phyloP scores from a whole-genome alignment of 2,888 invertebrate genomes.

The Lutraria lutraria region DNA sequence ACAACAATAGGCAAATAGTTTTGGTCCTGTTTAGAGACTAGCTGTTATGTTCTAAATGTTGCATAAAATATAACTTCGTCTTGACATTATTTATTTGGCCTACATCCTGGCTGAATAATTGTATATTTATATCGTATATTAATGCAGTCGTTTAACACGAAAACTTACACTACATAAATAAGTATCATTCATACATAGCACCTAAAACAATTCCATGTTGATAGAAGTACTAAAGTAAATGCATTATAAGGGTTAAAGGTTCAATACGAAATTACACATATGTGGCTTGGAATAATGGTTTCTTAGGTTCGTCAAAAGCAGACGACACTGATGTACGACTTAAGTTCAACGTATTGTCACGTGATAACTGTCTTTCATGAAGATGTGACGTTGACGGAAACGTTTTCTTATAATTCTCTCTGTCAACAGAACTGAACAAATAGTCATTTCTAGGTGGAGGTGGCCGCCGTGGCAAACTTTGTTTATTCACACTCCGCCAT shows the following conservation, averaged over 20 bases:
- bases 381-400: conserved; percentile 17
- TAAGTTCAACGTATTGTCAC: background rate
- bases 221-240: background rate
- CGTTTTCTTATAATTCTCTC: conserved; percentile 36
- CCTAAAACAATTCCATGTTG: background rate
- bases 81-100: background rate
- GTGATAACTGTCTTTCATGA: conserved; percentile 19
- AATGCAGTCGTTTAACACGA: background rate
- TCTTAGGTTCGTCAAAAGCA: conserved; percentile 49
- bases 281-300: conserved; percentile 61
- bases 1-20: background rate
- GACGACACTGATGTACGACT: conserved; percentile 42
- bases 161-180: background rate
- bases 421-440: conserved; percentile 50
- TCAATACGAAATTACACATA: conserved; percentile 47
- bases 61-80: background rate
- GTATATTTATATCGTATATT: background rate
- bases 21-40: background rate
- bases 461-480: conserved; percentile 48
- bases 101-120: background rate
- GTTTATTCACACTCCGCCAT: conserved; percentile 28
- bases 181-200: background rate
- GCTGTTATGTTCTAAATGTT: background rate
- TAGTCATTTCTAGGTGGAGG: conserved; percentile 54
- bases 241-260: background rate